Evolutionary conservation across 2,888 invertebrate species (phyloP), one percentile per base, ranked within the genome.

Genomic region (Rosalia funebris): DNA sequence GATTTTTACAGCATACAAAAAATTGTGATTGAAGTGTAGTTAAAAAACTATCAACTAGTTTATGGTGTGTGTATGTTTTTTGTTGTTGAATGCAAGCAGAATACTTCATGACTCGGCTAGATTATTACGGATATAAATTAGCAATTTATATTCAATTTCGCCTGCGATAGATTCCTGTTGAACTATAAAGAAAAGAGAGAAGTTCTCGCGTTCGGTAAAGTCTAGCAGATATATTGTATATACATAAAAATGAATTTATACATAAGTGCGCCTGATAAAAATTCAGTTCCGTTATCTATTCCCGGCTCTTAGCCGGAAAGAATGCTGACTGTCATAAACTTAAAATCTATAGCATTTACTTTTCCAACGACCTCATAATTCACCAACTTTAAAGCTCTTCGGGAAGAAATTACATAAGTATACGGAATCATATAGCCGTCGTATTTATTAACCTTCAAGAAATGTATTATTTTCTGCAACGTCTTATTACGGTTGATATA

Each of bases 351-450:
- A 25, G 50, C 39, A 14, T 50, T 50, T 39, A 20, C 25, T 50
- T 50, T 37, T 31, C 20, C 50, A 19, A 19, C 50, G 25, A 15
- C 25, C 39, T 37, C 50, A 50, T 50, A 50, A 17, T 39, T 41
- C 50, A 50, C 39, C 34, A 20, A 48, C 39, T 50, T 50, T 39
- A 50, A 48, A 50, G 50, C 50, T 50, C 25, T 39, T 25, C 39
- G 25, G 25, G 20, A 50, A 50, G 39, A 50, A 50, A 50, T 50
- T 50, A 50, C 50, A 41, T 50, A 50, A 50, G 50, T 50, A 50
- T 39, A 50, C 39, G 37, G 50, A 50, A 50, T 50, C 37, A 15
- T 14, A 39, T 25, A 25, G 37, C 16, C 37, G 48, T 25, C 37
- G 50, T 50, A 50, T 50, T 50, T 50, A 50, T 50, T 50, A 41